Evolutionary conservation across 2,797 vertebrate genomes (phyloP), one percentile per base, ranked within the genome.

Genomic region (Notoglanidium macrostoma): DNA sequence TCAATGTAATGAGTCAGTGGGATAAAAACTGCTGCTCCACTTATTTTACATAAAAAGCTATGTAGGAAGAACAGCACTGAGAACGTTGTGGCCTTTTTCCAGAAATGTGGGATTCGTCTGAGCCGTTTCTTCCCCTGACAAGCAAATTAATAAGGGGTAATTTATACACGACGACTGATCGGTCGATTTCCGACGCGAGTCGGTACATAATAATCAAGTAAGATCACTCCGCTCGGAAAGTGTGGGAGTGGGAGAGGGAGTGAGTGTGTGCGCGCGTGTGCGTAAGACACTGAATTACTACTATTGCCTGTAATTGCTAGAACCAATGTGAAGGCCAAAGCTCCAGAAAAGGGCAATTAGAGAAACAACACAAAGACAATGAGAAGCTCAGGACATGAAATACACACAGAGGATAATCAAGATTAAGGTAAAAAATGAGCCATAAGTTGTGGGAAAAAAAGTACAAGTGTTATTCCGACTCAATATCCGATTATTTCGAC

Each of bases 131-230:
- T 88, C 85, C 89, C 87, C 92, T 93, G 94, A 95, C 94, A 95
- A 93, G 90, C 85, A 87, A 89, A 93, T 95, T 93, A 95, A 95
- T 95, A 83, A 67, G 94, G 85, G 89, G 91, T 93, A 94, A 95
- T 96, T 95, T 94, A 93, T 94, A 94, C 93, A 92, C 93, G 94
- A 91, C 89, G 83, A 70, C 80, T 63, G 88, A 92, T 89, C 26
- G 88, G 90, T 89, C 90, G 87, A 93, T 94, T 95, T 94, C 92
- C 92, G 85, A 94, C 91, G 88, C 81, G 88, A 94, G 90, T 76
- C 87, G 74, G 92, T 92, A 90, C 92, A 93, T 94, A 90, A 93
- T 95, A 94, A 96, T 95, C 93, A 95, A 90, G 91, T 87, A 92
- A 91, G 86, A 87, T 65, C 80, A 81, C 87, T 65, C 82, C 5